Evolutionary conservation across 1,140 invertebrate species (phyloP).

Genomic region (Lepidurus apus): DNA sequence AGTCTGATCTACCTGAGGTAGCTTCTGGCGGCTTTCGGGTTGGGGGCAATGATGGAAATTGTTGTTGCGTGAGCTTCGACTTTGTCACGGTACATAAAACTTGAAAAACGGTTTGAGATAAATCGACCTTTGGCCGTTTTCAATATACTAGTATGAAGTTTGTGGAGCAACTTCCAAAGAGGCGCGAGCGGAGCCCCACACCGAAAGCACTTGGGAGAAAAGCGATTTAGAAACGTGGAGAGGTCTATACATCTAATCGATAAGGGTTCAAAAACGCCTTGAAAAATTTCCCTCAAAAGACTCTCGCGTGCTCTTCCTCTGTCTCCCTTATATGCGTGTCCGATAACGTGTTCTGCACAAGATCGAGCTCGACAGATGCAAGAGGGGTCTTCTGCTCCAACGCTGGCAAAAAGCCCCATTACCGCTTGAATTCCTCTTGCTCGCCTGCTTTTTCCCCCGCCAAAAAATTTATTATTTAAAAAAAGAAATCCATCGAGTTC

Average conservation of each 20-base stretch:
- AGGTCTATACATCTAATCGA: not conserved
- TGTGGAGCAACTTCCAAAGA: not conserved
- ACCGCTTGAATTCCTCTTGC: too few relatives aligned
- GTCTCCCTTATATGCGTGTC: not conserved
- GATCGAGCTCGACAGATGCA: not conserved
- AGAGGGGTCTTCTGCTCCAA: constrained; percentile 1
- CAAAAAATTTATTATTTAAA: too few relatives aligned
- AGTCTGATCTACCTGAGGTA: not conserved
- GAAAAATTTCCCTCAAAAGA: not conserved
- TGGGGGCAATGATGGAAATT: not conserved
- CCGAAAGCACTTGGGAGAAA: not conserved
- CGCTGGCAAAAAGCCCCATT: not conserved
- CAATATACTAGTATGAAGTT: not conserved
- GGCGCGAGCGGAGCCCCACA: not conserved
- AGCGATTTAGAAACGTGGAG: not conserved
- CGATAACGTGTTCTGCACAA: not conserved
- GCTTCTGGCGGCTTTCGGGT: too few relatives aligned
- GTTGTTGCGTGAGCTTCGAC: not conserved
- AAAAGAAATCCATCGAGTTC: not conserved
- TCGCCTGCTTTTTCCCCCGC: too few relatives aligned
- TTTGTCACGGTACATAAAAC: constrained; percentile 10
- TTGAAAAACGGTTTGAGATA: too few relatives aligned
- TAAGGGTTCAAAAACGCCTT: not conserved
- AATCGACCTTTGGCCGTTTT: too few relatives aligned
- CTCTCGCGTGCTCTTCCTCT: not conserved